Percentiles rank a stretch among this genome's conserved stretches.
phyloP scores from a whole-genome alignment of 1,140 invertebrate species.

The Melanaphis sacchari region DNA sequence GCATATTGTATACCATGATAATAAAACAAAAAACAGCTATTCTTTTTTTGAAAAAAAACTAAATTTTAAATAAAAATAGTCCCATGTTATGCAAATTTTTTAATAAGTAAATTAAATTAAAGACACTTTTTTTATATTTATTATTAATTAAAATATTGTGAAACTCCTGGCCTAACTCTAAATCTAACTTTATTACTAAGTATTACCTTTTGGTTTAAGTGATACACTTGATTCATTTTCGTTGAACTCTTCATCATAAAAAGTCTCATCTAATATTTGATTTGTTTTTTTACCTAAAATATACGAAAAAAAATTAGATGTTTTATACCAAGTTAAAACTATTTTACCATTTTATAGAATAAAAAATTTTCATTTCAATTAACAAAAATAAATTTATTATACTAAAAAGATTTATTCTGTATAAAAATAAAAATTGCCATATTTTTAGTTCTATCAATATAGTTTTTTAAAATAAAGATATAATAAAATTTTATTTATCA shows the following conservation, averaged over 20 bases:
- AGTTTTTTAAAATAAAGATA: no score
- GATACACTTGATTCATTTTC: not conserved
- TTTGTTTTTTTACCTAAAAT: constrained; percentile 12
- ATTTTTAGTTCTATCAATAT: no score
- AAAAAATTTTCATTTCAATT: not conserved
- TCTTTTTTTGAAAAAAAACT: not conserved
- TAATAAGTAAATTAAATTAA: not conserved
- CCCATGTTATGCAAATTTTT: not conserved
- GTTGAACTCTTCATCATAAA: not conserved
- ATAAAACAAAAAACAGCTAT: not conserved
- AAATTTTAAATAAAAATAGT: not conserved
- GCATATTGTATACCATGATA: not conserved
- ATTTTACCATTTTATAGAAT: not conserved
- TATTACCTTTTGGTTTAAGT: constrained; percentile 49
- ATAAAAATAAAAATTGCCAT: no score
- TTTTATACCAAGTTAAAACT: not conserved
- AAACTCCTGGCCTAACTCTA: no score
- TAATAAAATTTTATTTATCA: no score
- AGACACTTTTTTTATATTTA: not conserved
- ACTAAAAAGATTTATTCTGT: not conserved
- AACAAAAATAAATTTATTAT: not conserved
- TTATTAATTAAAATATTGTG: not conserved
- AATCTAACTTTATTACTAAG: not conserved
- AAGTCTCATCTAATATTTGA: not conserved
- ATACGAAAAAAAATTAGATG: not conserved